These are phyloP conservation scores for Lacerta bilineata DNA, from an alignment of 2,797 vertebrate species.

Conservation along the genomic window DNA sequence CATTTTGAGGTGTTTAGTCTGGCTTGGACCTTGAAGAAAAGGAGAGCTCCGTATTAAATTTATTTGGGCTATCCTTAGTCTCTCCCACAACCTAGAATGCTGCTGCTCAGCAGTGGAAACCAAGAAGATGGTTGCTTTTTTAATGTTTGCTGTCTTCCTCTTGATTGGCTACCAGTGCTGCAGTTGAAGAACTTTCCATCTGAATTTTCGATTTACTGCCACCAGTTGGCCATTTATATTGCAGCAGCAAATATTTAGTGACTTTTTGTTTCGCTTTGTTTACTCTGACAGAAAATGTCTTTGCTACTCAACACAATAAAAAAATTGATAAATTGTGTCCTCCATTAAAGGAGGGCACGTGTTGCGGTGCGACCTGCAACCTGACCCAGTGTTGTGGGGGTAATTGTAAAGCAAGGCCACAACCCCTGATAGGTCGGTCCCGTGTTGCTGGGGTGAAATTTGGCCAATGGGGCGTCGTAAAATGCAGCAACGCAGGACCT, in stretches of 20 bases:
- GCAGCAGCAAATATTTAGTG: not conserved
- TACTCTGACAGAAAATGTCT: too few species aligned
- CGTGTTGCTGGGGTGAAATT: too few species aligned
- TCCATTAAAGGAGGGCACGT: too few species aligned
- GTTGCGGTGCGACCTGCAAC: too few species aligned
- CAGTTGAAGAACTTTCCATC: not conserved
- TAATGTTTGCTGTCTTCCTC: not conserved
- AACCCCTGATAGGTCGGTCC: too few species aligned
- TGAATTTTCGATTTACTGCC: not conserved
- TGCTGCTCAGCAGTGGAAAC: not conserved
- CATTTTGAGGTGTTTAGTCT: not conserved
- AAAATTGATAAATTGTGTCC: too few species aligned
- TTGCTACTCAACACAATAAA: too few species aligned
- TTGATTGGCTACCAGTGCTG: not conserved
- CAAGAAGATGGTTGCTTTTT: not conserved
- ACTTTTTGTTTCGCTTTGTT: too few species aligned
- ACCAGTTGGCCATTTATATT: not conserved
- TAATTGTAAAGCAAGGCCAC: too few species aligned
- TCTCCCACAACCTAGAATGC: not conserved
- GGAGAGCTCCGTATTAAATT: not conserved
- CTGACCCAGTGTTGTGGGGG: too few species aligned
- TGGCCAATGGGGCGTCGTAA: too few species aligned
- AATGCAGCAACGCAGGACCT: too few species aligned
- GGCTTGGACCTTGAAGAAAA: accelerated
- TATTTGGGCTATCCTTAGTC: not conserved